These are phyloP conservation scores for Phasianus colchicus DNA, from an alignment of 2,113 vertebrate species.

Conservation along the genomic window DNA sequence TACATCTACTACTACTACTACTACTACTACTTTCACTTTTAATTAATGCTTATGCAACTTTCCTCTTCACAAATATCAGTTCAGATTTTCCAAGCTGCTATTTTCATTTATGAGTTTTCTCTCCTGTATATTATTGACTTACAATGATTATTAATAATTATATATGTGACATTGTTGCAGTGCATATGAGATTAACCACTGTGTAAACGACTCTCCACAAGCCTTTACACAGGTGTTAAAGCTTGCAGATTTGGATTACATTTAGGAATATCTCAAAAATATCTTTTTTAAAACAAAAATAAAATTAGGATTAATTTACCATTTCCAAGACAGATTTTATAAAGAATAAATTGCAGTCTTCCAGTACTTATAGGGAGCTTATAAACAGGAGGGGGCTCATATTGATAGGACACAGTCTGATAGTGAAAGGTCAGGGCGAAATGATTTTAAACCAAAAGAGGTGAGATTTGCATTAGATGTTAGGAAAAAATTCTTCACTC, in stretches of 20 bases:
- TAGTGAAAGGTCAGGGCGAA: not conserved
- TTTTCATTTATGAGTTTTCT: constrained; percentile 1
- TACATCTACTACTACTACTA: not conserved
- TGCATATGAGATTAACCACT: not conserved
- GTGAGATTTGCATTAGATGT: not conserved
- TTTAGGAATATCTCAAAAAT: not conserved
- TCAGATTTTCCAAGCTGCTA: not conserved
- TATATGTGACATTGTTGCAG: not conserved
- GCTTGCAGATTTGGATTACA: not conserved
- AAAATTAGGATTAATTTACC: not conserved
- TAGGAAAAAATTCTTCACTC: not conserved
- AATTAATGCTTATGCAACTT: not conserved
- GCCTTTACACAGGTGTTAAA: not conserved
- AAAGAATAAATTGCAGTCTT: not conserved
- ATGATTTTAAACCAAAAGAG: not conserved
- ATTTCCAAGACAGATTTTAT: not conserved
- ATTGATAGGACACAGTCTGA: not conserved
- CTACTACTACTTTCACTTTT: not conserved
- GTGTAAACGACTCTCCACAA: not conserved
- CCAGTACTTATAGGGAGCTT: not conserved
- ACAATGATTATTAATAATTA: not conserved
- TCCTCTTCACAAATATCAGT: not conserved
- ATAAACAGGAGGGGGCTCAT: not conserved
- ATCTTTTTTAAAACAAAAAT: not conserved
- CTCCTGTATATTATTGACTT: not conserved